Conservation (phyloP, 2,888 invertebrate genomes). For the Unio delphinus region DNA sequence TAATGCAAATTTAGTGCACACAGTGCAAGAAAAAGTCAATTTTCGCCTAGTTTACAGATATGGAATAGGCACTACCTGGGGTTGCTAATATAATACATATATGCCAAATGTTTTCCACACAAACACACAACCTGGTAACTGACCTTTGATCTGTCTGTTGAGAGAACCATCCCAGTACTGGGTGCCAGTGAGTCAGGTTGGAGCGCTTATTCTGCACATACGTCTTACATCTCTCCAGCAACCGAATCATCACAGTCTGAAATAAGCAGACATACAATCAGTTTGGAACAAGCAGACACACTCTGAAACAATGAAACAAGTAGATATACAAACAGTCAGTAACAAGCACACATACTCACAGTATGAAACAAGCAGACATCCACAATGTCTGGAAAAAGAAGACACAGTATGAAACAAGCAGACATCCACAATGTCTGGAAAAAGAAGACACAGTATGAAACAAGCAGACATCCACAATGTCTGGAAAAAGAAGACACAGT, state of each 20-base stretch:
- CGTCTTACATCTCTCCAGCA: slow-evolving; percentile 91
- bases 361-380: too few relatives aligned
- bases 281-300: too few relatives aligned
- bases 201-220: slow-evolving; percentile 91
- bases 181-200: slow-evolving; percentile 97
- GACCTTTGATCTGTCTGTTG: slow-evolving; percentile 68
- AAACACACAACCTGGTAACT: slow-evolving; percentile 1
- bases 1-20: too few relatives aligned
- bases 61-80: too few relatives aligned
- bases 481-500: too few relatives aligned
- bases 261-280: slow-evolving; percentile 39
- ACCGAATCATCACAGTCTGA: slow-evolving; percentile 86
- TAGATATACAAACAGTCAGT: neutral
- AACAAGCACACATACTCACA: neutral
- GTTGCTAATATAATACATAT: neutral
- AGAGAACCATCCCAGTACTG: slow-evolving; percentile 94
- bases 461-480: too few relatives aligned
- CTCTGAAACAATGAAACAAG: neutral
- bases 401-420: too few relatives aligned
- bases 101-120: neutral
- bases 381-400: too few relatives aligned
- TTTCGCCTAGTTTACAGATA: too few relatives aligned
- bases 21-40: too few relatives aligned
- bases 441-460: too few relatives aligned
- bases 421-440: too few relatives aligned